phyloP scores from a whole-genome alignment of 2,888 invertebrate genomes.

The Cyrtodaria siliqua region DNA sequence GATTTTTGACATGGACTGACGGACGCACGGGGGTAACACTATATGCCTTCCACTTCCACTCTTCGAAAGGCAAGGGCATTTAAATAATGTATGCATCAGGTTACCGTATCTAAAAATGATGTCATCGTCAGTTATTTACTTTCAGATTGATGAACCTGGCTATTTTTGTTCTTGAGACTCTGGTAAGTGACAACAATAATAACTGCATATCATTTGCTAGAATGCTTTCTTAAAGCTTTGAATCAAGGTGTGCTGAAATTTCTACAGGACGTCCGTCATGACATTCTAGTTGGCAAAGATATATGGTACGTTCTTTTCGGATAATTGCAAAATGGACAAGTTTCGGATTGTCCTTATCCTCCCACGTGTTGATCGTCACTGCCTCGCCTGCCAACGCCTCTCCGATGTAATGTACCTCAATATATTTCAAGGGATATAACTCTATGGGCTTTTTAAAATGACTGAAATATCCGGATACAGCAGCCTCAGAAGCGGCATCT shows the following conservation, averaged over 20 bases:
- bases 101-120: too few relatives aligned
- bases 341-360: conserved; percentile 9
- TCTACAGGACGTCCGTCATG: conserved; percentile 12
- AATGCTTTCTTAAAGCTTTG: conserved; percentile 23
- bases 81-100: too few relatives aligned
- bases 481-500: conserved; percentile 33
- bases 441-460: conserved; percentile 39
- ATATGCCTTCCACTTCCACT: too few relatives aligned
- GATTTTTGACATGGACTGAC: too few relatives aligned
- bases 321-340: conserved; percentile 16
- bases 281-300: conserved; percentile 26
- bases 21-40: too few relatives aligned
- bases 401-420: conserved; percentile 23
- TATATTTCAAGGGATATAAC: conserved; percentile 29
- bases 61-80: too few relatives aligned
- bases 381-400: conserved; percentile 41
- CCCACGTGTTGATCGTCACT: conserved; percentile 29
- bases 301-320: conserved; percentile 21
- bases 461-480: conserved; percentile 20
- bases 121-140: too few relatives aligned
- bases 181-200: too few relatives aligned
- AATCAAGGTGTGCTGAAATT: conserved; percentile 20
- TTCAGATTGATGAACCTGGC: too few relatives aligned
- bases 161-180: too few relatives aligned
- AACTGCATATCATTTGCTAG: too few relatives aligned